Conservation (phyloP, 2,888 invertebrate species). For the Coleophora deauratella region DNA sequence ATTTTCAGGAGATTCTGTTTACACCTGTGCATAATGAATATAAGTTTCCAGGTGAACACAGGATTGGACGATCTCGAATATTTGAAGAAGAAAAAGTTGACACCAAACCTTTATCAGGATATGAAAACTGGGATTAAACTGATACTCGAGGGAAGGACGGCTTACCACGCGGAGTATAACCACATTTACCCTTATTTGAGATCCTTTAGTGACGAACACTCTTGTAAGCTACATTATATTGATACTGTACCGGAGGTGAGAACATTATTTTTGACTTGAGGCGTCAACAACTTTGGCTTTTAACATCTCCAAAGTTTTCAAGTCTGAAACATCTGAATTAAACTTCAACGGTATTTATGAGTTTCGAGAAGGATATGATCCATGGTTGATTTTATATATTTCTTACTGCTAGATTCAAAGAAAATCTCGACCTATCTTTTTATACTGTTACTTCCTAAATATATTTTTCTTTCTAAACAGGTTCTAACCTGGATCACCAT, state of each 20-base stretch:
- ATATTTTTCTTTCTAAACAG: constrained; percentile 19
- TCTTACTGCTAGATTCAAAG: not conserved
- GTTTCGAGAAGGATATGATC: not conserved
- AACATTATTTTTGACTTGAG: not conserved
- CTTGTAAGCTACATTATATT: constrained; percentile 50
- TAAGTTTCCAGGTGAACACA: constrained; percentile 40
- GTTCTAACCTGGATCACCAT: constrained; percentile 38
- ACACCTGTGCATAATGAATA: too few relatives aligned
- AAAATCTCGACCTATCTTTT: not conserved
- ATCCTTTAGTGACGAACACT: constrained; percentile 42
- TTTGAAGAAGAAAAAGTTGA: constrained; percentile 48
- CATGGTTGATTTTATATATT: not conserved
- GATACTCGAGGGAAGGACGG: constrained; percentile 39
- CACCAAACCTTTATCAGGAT: constrained; percentile 41
- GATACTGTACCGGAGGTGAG: constrained; percentile 53
- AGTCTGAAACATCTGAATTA: not conserved
- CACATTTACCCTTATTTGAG: constrained; percentile 46
- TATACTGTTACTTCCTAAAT: not conserved
- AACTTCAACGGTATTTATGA: not conserved
- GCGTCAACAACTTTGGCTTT: not conserved
- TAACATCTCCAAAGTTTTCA: not conserved
- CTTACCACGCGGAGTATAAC: constrained; percentile 55
- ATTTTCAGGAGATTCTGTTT: too few relatives aligned
- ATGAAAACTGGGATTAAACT: constrained; percentile 38
- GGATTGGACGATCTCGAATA: constrained; percentile 51